Percentiles rank a stretch among this genome's conserved stretches.
Evolutionary conservation across 2,113 vertebrate genomes (phyloP).

Genomic region (Felis chaus): DNA sequence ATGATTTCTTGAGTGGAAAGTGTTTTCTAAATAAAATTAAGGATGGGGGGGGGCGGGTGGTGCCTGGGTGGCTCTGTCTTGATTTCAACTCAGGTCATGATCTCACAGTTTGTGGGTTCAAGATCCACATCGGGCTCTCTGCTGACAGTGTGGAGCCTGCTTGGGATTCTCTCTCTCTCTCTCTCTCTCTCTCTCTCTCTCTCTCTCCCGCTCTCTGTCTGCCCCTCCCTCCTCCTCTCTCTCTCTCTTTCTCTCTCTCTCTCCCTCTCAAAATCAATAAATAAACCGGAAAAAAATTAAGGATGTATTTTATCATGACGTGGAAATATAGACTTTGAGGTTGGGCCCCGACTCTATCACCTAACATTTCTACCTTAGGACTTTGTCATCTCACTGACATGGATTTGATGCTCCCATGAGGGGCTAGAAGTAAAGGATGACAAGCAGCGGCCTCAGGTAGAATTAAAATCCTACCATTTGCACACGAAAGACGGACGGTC

Average conservation of each 20-base stretch:
- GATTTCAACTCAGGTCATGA: too few relatives aligned
- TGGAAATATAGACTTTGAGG: neutral
- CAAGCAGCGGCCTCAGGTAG: neutral
- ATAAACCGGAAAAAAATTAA: neutral
- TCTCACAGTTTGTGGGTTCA: too few relatives aligned
- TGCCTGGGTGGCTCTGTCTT: too few relatives aligned
- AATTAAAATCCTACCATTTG: slow-evolving; percentile 32
- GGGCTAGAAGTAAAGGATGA: neutral
- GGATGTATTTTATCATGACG: slow-evolving; percentile 20
- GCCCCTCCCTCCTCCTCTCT: too few relatives aligned
- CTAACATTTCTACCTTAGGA: neutral
- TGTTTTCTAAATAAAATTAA: slow-evolving; percentile 34
- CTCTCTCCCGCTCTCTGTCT: too few relatives aligned
- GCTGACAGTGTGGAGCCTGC: too few relatives aligned
- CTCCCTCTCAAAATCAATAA: too few relatives aligned
- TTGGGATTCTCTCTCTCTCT: too few relatives aligned
- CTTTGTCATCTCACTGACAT: neutral
- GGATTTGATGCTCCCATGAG: neutral
- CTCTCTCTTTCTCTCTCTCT: too few relatives aligned
- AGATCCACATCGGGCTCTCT: too few relatives aligned
- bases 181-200: too few relatives aligned
- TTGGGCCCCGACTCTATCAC: neutral
- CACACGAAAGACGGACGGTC: neutral
- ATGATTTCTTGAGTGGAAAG: neutral
- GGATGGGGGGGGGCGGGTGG: neutral